Conservation (phyloP, 1,140 invertebrate species). For the Hydropsyche tenuis region DNA sequence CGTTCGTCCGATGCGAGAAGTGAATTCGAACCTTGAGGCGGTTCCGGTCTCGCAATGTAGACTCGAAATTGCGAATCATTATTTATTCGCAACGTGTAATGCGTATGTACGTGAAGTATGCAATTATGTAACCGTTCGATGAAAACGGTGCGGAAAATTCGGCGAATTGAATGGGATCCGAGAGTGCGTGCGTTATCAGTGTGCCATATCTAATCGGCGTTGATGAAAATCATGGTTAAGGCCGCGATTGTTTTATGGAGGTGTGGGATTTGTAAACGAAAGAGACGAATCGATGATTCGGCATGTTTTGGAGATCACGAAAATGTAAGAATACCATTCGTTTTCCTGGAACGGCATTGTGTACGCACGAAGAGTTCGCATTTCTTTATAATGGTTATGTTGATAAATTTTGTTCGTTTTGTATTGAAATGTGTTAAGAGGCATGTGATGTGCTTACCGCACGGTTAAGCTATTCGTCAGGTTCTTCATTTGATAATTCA, state of each 20-base stretch:
- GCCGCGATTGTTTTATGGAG: no score
- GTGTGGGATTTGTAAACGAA: no score
- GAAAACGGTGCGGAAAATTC: neutral
- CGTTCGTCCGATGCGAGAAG: neutral
- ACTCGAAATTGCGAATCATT: neutral
- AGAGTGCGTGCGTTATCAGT: neutral
- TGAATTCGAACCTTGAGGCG: slow-evolving; percentile 8
- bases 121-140: neutral
- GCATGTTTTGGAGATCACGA: no score
- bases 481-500: slow-evolving; percentile 26
- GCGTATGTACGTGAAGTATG: neutral
- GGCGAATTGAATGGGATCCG: neutral
- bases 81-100: neutral
- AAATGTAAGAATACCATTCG: no score
- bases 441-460: slow-evolving; percentile 9
- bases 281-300: no score
- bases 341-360: neutral
- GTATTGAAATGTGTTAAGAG: neutral
- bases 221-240: neutral
- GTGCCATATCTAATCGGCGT: neutral
- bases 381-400: neutral
- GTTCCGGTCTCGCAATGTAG: neutral
- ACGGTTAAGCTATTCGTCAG: slow-evolving; percentile 28
- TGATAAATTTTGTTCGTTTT: neutral
- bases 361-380: neutral